phyloP scores from a whole-genome alignment of 2,113 vertebrate genomes.

The western clawed frog (Xenopus tropicalis) region UCB_Xtro_10.0 CM004451.2:23584001-23584500 shows the following conservation, averaged over 20 bases:
- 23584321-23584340: too few species aligned
- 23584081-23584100: slow-evolving; percentile 36
- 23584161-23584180: slow-evolving; percentile 29
- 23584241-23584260: slow-evolving; percentile 1
- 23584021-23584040: slow-evolving; percentile 14
- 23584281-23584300: slow-evolving; percentile 7
- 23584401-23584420: not conserved
- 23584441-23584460: too few species aligned
- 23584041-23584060: slow-evolving; percentile 25
- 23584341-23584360: too few species aligned
- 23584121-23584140: slow-evolving; percentile 10
- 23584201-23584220: slow-evolving; percentile 35
- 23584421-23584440: too few species aligned
- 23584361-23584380: too few species aligned
- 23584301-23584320: too few species aligned
- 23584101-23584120: slow-evolving; percentile 23
- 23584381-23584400: not conserved
- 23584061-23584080: slow-evolving; percentile 26
- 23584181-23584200: slow-evolving; percentile 33
- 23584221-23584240: not conserved
- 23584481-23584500: too few species aligned
- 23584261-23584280: slow-evolving; percentile 26
- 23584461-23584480: too few species aligned
- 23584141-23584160: slow-evolving; percentile 31
- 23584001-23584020: not conserved